A percentile compares a stretch with the other conserved stretches of the same genome.
Conservation (phyloP, 2,888 invertebrate species). For the Drosophila parthenogenetica region DNA sequence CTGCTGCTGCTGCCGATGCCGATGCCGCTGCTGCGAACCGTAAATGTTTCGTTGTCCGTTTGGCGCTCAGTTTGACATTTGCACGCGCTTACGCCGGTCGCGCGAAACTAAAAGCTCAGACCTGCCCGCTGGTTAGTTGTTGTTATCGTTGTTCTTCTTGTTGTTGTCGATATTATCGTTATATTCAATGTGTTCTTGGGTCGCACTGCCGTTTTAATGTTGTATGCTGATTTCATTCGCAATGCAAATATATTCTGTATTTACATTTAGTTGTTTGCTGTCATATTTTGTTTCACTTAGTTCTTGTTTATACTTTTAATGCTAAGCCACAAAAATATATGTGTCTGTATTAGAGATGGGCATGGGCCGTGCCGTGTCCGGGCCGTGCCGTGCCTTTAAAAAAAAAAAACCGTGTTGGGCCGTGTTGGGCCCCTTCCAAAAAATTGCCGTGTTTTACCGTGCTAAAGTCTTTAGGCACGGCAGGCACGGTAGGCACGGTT, state of each 20-base stretch:
- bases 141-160: constrained; percentile 32
- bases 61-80: constrained; percentile 77
- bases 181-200: constrained; percentile 21
- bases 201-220: constrained; percentile 46
- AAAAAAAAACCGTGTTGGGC: too few species aligned
- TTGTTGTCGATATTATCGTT: constrained; percentile 21
- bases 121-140: constrained; percentile 50
- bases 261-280: constrained; percentile 37
- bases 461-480: too few species aligned
- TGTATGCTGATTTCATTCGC: constrained; percentile 68
- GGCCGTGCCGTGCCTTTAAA: too few species aligned
- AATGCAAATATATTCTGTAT: constrained; percentile 53
- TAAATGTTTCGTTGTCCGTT: constrained; percentile 51
- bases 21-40: constrained; percentile 21
- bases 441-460: too few species aligned
- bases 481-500: too few species aligned
- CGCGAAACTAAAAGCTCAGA: constrained; percentile 45
- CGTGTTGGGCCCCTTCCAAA: too few species aligned
- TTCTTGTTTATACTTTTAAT: constrained; percentile 24
- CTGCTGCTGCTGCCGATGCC: constrained; percentile 10
- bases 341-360: too few species aligned
- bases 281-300: constrained; percentile 22
- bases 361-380: too few species aligned
- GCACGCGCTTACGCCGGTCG: constrained; percentile 76
- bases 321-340: constrained; percentile 2